Evolutionary conservation across 35 echinoderm and acorn worm species (phyloP).

Genomic region (Ophiothrix spiculata): DNA sequence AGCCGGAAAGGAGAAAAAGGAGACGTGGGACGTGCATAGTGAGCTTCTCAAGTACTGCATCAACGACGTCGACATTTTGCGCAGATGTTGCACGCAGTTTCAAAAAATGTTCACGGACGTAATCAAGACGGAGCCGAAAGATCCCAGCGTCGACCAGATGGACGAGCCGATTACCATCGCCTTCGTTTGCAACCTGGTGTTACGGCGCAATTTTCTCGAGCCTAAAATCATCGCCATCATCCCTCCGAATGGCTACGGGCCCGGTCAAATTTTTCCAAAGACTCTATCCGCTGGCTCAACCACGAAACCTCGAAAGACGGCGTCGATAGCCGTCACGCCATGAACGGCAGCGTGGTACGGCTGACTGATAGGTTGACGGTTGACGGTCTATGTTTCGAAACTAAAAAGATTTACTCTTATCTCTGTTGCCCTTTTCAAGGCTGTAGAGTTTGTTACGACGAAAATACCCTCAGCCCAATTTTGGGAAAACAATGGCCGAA

Average conservation of each 20-base stretch:
- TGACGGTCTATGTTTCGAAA: conserved; percentile 28
- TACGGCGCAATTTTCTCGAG: conserved; percentile 47
- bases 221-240: conserved; percentile 50
- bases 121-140: neutral
- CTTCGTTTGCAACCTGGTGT: conserved; percentile 55
- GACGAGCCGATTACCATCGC: conserved; percentile 63
- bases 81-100: conserved; percentile 49
- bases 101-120: conserved; percentile 47
- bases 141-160: conserved; percentile 34
- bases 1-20: conserved; percentile 4
- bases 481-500: conserved; percentile 19
- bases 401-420: conserved; percentile 38
- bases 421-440: conserved; percentile 47
- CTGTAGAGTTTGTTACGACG: conserved; percentile 41
- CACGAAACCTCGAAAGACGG: conserved; percentile 25
- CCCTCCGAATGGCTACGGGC: conserved; percentile 28
- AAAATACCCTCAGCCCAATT: conserved; percentile 9
- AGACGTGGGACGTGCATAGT: conserved; percentile 42
- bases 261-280: conserved; percentile 15
- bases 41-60: conserved; percentile 58
- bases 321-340: conserved; percentile 49
- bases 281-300: conserved; percentile 51
- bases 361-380: neutral
- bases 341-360: conserved; percentile 43
- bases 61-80: conserved; percentile 64